Evolutionary conservation across 2,888 invertebrate genomes (phyloP), one percentile per base, ranked within the genome.

Genomic region (Drosophila koepferae): DNA sequence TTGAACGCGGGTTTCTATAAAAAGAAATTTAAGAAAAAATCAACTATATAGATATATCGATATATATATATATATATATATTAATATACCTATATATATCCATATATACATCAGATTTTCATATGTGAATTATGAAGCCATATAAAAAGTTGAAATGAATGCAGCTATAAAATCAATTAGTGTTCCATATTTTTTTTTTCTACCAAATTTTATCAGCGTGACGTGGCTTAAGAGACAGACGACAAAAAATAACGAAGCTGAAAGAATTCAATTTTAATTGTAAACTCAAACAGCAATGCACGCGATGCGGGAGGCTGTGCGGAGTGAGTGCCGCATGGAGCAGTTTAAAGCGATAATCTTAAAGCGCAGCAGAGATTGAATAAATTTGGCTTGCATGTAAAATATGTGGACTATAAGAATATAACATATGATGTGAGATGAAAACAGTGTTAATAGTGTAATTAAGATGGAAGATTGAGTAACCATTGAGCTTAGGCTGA

Each of bases 91-190:
- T 12, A 16, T 38, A 20, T 3, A 28, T 2, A n/a, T 36, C 6
- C 10, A 41, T 6, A 23, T 9, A 28, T 1, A 5, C n/a, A 48
- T 55, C 54, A 55, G 51, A 51, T 51, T 36, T 40, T 36, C 7
- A 40, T n/a, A 54, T 48, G 14, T 41, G 53, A 48, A 46, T 28
- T 40, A 28, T 23, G 49, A 43, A 46, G 41, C n/a, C 54, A 10
- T 40, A 55, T 38, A 18, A 60, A 60, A 34, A 48, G 67, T 60
- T 68, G 60, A 56, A 72, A 63, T 55, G 49, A 54, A 51, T 54
- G 49, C 63, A 63, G 51, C 66, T 56, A 72, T 67, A 58, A 56
- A 75, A 61, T 75, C 67, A 72, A 67, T 75, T 75, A 56, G 41
- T 31, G 58, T 28, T 49, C 9, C n/a, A 12, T 40, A 16, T 34